Base-by-base conservation (phyloP, 2,888 invertebrate genomes). In the Campoplex nolae region DNA sequence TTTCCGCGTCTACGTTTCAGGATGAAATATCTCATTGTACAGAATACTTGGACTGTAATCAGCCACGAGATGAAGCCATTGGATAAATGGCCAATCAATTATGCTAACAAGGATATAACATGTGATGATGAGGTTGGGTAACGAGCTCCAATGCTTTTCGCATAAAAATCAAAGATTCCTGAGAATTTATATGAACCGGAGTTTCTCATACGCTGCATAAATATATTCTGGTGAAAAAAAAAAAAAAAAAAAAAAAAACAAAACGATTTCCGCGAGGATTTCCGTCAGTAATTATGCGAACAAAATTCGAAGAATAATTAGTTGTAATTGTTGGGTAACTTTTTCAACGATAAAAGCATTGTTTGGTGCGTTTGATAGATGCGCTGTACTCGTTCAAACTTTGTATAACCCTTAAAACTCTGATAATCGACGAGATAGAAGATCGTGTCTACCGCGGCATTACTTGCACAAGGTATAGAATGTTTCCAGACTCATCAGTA, bases 401-500 rank as follows among this genome's bases (percentile, higher is more conserved):
- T 82, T 56, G 75, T 35, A 35, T 35, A 68, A 56, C 67, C 54
- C 74, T 82, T 32, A 42, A 54, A 56, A 56, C 45, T 56, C 67
- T 54, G 38, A 54, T 82, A 54, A 82, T n/a, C 74, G 51, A 56
- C 35, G 32, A 51, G 68, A 67, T 65, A 62, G 38, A 54, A 38
- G 11, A 65, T 65, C 81, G 74, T 75, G 74, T 75, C 67, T 82
- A 75, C 23, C 23, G 9, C 28, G 32, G 45, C 4, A 28, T 65
- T 73, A 65, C 48, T 76, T 13, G 76, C 6, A n/a, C 7, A 18
- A 48, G 51, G 48, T 71, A 71, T 48, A 73, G 35, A 73, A 73
- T 77, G 71, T 68, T 85, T 73, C 65, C 76, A 76, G 70, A 76
- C 84, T 82, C 79, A 68, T 84, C 80, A 42, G 58, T 76, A 45